Conservation (phyloP, 2,113 vertebrate species). For the Onychorhynchus coronatus region DNA sequence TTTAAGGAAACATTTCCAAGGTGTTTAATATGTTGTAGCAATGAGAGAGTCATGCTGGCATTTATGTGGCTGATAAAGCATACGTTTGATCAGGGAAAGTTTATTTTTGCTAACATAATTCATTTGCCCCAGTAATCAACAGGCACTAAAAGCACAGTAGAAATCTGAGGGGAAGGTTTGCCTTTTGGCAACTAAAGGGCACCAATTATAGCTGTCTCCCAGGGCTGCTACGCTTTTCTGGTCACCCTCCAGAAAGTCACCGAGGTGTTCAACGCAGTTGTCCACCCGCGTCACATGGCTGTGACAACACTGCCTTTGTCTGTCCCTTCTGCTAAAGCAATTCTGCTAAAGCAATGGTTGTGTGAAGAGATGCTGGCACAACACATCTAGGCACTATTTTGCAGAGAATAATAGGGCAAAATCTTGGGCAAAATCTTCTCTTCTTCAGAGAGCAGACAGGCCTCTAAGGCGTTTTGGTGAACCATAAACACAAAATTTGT, state of each 20-base stretch:
- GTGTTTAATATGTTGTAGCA: constrained; percentile 75
- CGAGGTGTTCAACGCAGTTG: not conserved
- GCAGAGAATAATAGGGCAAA: not conserved
- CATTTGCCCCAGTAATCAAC: constrained; percentile 7
- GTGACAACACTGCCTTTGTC: not conserved
- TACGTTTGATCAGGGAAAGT: constrained; percentile 49
- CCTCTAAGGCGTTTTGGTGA: not conserved
- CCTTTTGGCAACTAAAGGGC: not conserved
- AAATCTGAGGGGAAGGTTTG: not conserved
- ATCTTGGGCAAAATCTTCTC: not conserved
- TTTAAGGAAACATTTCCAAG: constrained; percentile 68
- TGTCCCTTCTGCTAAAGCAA: not conserved
- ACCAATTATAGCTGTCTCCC: not conserved
- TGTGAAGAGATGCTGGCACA: not conserved
- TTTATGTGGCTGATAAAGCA: constrained; percentile 65
- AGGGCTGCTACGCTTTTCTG: not conserved
- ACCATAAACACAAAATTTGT: not conserved
- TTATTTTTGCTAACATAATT: constrained; percentile 32
- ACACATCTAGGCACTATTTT: not conserved
- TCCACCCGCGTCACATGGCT: not conserved
- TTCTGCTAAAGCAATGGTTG: not conserved
- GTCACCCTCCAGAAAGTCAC: not conserved
- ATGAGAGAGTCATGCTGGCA: constrained; percentile 72
- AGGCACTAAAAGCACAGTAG: constrained; percentile 35
- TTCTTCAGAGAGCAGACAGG: not conserved